phyloP scores from a whole-genome alignment of 2,113 vertebrate species.

The Neogobius melanostomus region DNA sequence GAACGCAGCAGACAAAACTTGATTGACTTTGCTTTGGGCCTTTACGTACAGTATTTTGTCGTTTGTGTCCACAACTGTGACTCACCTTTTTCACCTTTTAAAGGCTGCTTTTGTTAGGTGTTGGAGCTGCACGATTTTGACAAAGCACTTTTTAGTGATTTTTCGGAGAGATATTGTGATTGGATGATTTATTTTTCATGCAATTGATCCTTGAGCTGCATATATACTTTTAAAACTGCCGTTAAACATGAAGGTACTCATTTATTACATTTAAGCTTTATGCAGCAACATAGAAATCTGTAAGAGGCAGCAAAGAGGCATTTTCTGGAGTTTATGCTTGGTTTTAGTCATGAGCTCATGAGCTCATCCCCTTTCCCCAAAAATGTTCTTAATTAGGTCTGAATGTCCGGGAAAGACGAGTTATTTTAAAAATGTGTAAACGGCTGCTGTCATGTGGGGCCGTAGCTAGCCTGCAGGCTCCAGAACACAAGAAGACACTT shows the following conservation, averaged over 20 bases:
- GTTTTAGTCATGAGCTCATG: constrained; percentile 45
- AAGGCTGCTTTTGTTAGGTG: constrained; percentile 2
- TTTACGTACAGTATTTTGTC: constrained; percentile 15
- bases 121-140: neutral
- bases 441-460: constrained; percentile 60
- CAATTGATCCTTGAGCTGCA: too few relatives aligned
- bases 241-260: too few relatives aligned
- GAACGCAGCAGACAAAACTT: constrained; percentile 15
- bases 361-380: constrained; percentile 66
- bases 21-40: neutral
- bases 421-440: constrained; percentile 74
- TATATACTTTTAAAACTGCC: too few relatives aligned
- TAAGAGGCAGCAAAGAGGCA: too few relatives aligned
- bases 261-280: too few relatives aligned
- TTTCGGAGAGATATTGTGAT: too few relatives aligned
- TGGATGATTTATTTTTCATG: too few relatives aligned
- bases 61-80: constrained; percentile 37
- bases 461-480: constrained; percentile 42
- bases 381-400: constrained; percentile 76
- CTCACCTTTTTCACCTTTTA: constrained; percentile 23
- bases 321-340: too few relatives aligned
- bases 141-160: neutral
- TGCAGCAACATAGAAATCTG: too few relatives aligned
- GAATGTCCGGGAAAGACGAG: constrained; percentile 82
- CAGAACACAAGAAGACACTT: neutral